Evolutionary conservation across 2,888 invertebrate genomes (phyloP).

Genomic region (Drosophila imparisetae): DNA sequence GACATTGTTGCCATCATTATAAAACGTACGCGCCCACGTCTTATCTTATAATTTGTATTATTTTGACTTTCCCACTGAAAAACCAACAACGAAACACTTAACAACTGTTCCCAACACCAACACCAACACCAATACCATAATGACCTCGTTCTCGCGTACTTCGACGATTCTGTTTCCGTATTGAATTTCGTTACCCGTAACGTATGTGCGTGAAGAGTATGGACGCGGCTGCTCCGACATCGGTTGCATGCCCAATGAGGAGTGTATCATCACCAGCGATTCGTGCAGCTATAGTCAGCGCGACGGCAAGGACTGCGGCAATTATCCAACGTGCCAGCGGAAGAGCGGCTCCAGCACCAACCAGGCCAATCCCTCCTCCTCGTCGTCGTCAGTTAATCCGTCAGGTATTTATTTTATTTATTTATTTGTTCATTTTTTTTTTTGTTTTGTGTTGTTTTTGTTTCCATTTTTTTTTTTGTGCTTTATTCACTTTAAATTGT

Average conservation of each 20-base stretch:
- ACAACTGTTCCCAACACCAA: constrained; percentile 30
- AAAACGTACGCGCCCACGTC: constrained; percentile 20
- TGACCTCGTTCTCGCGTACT: background rate
- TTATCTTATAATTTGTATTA: constrained; percentile 36
- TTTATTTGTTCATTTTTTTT: constrained; percentile 37
- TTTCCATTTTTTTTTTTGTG: constrained; percentile 3
- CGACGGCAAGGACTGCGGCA: constrained; percentile 87
- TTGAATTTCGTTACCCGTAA: background rate
- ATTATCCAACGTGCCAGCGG: constrained; percentile 89
- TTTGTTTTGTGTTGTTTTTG: constrained; percentile 19
- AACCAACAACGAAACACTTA: constrained; percentile 28
- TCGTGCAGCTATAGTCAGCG: constrained; percentile 88
- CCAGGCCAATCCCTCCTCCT: constrained; percentile 69
- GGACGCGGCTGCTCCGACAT: constrained; percentile 92
- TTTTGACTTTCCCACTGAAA: constrained; percentile 20
- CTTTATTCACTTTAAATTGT: constrained; percentile 12
- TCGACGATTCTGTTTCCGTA: background rate
- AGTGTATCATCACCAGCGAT: constrained; percentile 88
- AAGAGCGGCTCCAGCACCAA: constrained; percentile 69
- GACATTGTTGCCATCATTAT: constrained; percentile 21
- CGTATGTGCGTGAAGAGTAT: constrained; percentile 87
- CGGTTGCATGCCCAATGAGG: constrained; percentile 89
- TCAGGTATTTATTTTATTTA: constrained; percentile 82
- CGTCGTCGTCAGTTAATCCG: constrained; percentile 82
- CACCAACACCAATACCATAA: background rate